Evolutionary conservation across 92 coral and sea anemone genomes (phyloP).

Genomic region (Epizoanthus illoricatus): DNA sequence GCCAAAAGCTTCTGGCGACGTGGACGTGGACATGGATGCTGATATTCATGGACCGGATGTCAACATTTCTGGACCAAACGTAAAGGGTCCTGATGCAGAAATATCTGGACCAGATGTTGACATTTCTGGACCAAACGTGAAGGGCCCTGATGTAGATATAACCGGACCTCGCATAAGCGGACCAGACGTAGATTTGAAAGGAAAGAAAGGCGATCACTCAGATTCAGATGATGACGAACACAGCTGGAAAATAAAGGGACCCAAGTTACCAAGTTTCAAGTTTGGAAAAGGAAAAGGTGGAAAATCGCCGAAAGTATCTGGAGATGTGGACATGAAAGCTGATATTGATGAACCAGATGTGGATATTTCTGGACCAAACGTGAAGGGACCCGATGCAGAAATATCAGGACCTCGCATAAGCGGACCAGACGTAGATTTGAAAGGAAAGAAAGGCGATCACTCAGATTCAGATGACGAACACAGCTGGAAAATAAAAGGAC

Average conservation of each 20-base stretch:
- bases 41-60: no score
- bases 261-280: neutral
- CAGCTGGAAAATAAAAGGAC: neutral
- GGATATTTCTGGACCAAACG: no score
- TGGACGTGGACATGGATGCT: neutral
- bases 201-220: neutral
- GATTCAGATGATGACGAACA: neutral
- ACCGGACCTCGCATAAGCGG: neutral
- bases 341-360: no score
- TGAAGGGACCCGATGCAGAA: neutral
- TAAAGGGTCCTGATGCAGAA: neutral
- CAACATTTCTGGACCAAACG: neutral
- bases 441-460: neutral
- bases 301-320: neutral
- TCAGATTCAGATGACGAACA: conserved; percentile 6
- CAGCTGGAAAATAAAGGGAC: neutral
- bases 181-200: neutral
- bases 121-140: no score
- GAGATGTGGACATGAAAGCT: neutral
- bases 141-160: neutral
- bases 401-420: neutral
- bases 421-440: neutral
- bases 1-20: neutral
- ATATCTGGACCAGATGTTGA: neutral
- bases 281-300: no score